Evolutionary conservation across 2,888 invertebrate species (phyloP).

Genomic region (Apomyelois bistriatella): DNA sequence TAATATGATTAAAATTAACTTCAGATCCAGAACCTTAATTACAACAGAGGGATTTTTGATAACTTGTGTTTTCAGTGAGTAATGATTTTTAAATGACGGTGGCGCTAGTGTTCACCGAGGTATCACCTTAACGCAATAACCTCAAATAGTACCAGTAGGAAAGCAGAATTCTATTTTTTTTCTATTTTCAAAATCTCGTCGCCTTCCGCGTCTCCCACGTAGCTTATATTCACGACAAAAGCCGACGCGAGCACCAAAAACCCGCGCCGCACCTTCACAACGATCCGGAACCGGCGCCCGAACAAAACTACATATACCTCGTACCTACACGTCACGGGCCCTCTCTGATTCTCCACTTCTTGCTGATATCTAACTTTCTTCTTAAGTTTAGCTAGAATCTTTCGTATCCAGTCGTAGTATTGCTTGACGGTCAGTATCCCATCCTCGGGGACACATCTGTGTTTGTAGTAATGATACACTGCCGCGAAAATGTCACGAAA

Average conservation of each 20-base stretch:
- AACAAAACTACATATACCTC: background rate
- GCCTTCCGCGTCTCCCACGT: background rate
- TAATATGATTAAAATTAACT: too few relatives aligned
- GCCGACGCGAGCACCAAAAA: background rate
- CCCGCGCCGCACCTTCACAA: background rate
- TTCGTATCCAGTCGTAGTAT: slow-evolving; percentile 4
- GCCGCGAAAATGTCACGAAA: slow-evolving; percentile 7
- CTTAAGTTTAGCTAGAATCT: background rate
- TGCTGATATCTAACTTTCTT: background rate
- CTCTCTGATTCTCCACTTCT: slow-evolving; percentile 1
- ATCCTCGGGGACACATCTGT: background rate
- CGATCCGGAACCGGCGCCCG: slow-evolving; percentile 3
- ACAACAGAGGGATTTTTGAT: too few relatives aligned
- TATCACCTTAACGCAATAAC: too few relatives aligned
- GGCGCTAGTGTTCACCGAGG: too few relatives aligned
- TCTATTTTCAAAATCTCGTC: slow-evolving; percentile 9
- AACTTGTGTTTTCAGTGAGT: too few relatives aligned
- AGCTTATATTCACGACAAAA: background rate
- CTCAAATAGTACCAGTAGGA: too few relatives aligned
- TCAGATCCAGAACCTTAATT: too few relatives aligned
- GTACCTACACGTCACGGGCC: slow-evolving; percentile 2
- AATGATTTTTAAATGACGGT: too few relatives aligned
- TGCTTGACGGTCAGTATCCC: background rate
- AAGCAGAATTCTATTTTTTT: background rate
- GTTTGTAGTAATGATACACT: slow-evolving; percentile 10